These are phyloP conservation scores for Gymnocypris eckloni DNA, from an alignment of 2,797 vertebrate genomes.

Conservation along the genomic window DNA sequence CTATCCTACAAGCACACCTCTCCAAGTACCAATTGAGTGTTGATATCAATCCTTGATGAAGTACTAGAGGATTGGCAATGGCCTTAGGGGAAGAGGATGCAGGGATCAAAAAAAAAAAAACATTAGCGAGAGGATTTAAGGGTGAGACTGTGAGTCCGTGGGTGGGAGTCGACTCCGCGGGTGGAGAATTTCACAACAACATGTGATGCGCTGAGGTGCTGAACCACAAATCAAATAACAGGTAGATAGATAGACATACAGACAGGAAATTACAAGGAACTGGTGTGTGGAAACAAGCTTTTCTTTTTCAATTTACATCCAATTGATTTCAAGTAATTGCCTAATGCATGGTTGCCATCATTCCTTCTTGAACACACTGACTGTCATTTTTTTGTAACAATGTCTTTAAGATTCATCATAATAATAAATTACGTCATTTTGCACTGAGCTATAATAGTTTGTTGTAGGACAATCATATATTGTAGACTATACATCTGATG, in stretches of 20 bases:
- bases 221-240: conserved; percentile 33
- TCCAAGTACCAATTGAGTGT: conserved; percentile 50
- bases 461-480: not conserved
- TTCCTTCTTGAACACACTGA: not conserved
- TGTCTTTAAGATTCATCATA: conserved; percentile 14
- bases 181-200: conserved; percentile 43
- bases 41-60: conserved; percentile 56
- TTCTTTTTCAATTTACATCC: conserved; percentile 47
- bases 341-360: conserved; percentile 32
- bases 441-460: not conserved
- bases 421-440: conserved; percentile 12
- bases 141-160: conserved; percentile 71
- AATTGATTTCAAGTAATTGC: conserved; percentile 51
- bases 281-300: conserved; percentile 43
- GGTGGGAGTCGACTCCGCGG: conserved; percentile 58
- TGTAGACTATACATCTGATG: not conserved
- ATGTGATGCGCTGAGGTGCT: conserved; percentile 14
- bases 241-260: conserved; percentile 16
- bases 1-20: conserved; percentile 47
- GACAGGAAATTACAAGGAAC: conserved; percentile 41
- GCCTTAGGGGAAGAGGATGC: conserved; percentile 60
- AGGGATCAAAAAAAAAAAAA: conserved; percentile 84
- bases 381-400: not conserved
- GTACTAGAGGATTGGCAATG: conserved; percentile 45
- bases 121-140: conserved; percentile 74